phyloP scores from a whole-genome alignment of 2,113 vertebrate species.

The Macroglossus sobrinus region DNA sequence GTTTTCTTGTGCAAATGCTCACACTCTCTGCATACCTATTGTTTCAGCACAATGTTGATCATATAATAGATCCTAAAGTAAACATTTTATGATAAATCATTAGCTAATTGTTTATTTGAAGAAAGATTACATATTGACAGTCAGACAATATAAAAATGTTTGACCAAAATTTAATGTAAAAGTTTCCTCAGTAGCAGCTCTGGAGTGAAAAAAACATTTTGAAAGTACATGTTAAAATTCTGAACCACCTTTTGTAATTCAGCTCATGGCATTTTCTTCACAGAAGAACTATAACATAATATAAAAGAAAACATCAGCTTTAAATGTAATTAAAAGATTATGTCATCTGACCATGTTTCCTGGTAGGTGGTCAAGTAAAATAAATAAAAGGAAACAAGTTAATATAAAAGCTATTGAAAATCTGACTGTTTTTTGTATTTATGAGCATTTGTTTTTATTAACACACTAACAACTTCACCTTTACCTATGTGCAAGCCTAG shows the following conservation, averaged over 20 bases:
- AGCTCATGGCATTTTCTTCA: background rate
- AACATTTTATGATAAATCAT: background rate
- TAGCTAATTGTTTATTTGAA: background rate
- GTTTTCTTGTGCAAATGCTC: background rate
- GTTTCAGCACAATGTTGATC: background rate
- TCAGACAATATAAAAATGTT: background rate
- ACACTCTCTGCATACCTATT: background rate
- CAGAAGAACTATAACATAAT: background rate
- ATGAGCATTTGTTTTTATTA: background rate
- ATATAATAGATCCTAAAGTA: background rate
- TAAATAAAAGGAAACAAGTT: background rate
- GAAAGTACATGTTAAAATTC: conserved; percentile 3
- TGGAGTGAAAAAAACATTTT: background rate
- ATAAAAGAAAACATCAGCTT: background rate
- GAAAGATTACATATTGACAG: background rate
- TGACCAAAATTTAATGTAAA: background rate
- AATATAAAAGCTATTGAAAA: background rate
- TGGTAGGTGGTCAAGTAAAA: background rate
- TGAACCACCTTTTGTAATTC: background rate
- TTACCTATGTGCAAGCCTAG: background rate
- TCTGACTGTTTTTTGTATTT: background rate
- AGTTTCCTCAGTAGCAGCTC: background rate
- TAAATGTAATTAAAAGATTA: background rate
- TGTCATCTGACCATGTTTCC: background rate
- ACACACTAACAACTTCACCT: background rate